phyloP scores from a whole-genome alignment of 2,797 vertebrate species.

The Xenentodon cancila region DNA sequence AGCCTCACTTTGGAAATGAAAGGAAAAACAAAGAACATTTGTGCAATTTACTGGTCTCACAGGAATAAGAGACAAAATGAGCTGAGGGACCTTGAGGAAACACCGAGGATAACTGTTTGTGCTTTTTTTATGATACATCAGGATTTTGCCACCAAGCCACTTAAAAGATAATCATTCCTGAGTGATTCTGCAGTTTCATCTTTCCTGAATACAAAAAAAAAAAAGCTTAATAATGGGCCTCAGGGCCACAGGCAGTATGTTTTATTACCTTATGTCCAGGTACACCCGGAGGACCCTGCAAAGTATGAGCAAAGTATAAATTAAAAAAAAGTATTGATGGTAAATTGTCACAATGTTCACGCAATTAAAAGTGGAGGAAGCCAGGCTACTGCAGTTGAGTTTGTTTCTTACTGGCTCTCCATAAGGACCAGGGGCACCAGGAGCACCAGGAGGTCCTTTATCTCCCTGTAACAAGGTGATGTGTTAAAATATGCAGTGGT shows the following conservation, averaged over 20 bases:
- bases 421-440: slow-evolving; percentile 31
- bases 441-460: slow-evolving; percentile 44
- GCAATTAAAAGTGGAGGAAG: not conserved
- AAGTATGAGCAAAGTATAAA: slow-evolving; percentile 35
- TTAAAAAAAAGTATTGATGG: not conserved
- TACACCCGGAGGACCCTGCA: slow-evolving; percentile 59
- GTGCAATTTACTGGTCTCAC: slow-evolving; percentile 44
- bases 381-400: not conserved
- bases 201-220: not conserved
- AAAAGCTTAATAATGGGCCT: slow-evolving; percentile 3
- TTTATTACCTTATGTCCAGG: slow-evolving; percentile 66
- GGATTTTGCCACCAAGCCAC: slow-evolving; percentile 25
- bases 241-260: slow-evolving; percentile 1
- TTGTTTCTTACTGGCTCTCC: slow-evolving; percentile 56
- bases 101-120: slow-evolving; percentile 7
- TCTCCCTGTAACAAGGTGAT: slow-evolving; percentile 53
- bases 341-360: not conserved
- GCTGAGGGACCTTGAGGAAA: slow-evolving; percentile 37
- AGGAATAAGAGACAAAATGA: slow-evolving; percentile 40
- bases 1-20: not conserved
- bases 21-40: slow-evolving; percentile 9
- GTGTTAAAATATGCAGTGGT: not conserved
- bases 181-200: slow-evolving; percentile 28
- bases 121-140: slow-evolving; percentile 21
- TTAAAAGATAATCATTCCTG: slow-evolving; percentile 30